Evolutionary conservation across 2,888 invertebrate species (phyloP).

Genomic region (Caenorhabditis angaria): DNA sequence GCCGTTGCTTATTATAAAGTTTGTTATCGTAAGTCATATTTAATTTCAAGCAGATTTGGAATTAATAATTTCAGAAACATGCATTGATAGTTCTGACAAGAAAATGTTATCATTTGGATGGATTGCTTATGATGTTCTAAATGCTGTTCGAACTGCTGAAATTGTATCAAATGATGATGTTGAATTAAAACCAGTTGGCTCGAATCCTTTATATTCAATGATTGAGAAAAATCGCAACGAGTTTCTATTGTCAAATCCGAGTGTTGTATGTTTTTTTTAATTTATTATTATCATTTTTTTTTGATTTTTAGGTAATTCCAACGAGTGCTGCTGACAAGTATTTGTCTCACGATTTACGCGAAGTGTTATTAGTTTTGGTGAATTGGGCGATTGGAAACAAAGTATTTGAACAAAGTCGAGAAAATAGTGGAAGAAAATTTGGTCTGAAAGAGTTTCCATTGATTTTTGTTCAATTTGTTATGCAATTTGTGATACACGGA

Average conservation of each 20-base stretch:
- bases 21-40: constrained; percentile 43
- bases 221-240: constrained; percentile 15
- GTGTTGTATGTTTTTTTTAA: neutral
- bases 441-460: neutral
- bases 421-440: neutral
- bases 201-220: constrained; percentile 21
- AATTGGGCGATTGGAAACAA: neutral
- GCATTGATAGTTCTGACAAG: constrained; percentile 25
- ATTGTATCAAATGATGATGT: neutral
- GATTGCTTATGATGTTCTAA: constrained; percentile 62
- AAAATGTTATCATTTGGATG: constrained; percentile 63
- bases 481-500: constrained; percentile 8
- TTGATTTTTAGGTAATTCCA: constrained; percentile 1
- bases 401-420: neutral
- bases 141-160: neutral
- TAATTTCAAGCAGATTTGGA: neutral
- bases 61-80: constrained; percentile 18
- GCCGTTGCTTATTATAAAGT: constrained; percentile 58
- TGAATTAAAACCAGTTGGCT: neutral
- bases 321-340: neutral
- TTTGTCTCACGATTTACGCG: neutral
- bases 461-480: constrained; percentile 10
- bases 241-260: constrained; percentile 9
- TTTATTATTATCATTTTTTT: neutral
- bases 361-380: neutral